Evolutionary conservation across 1,140 invertebrate species (phyloP), one percentile per base, ranked within the genome.

Genomic region (Harpegnathos saltator): DNA sequence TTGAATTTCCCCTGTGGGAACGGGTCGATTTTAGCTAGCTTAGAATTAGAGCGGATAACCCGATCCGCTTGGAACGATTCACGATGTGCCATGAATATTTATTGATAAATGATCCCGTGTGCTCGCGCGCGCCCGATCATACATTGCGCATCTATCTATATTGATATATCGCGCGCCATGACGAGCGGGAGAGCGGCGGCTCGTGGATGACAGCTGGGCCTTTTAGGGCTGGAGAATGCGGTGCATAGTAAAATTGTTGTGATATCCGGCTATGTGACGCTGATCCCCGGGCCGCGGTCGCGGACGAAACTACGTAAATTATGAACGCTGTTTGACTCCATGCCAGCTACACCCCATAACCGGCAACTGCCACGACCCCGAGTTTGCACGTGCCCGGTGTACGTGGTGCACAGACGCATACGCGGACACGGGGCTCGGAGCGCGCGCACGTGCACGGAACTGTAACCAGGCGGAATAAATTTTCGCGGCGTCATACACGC

Each of bases 251-350:
- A 85, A 91, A 90, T 91, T 92, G 91, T 91, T 84, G 87, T 82
- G 88, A 92, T 91, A 87, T 86, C 81, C 63, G 69, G 48, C 62
- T 66, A 33, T 68, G 44, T 63, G 44, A 69, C 75, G 78, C 78
- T 82, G 52, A 82, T 73, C 69, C 74, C 85, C 83, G 48, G n/a
- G 58, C 44, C 56, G 48, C 74, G 85, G 81, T 77, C 85, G 86
- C 85, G 85, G 90, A 91, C 90, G 87, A 91, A 90, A 90, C 86
- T 89, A 89, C 89, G 89, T 93, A 89, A 92, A 93, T 93, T 93
- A 93, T 93, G 90, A 91, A 93, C 90, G 89, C 91, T 88, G 90
- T 93, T 93, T 93, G 92, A 93, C 91, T 92, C 89, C 72, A 85
- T 92, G 92, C 92, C 92, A 92, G 88, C 88, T 90, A 90, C 91